Evolutionary conservation across 2,113 vertebrate genomes (phyloP).

Genomic region (Pterophyllum scalare): DNA sequence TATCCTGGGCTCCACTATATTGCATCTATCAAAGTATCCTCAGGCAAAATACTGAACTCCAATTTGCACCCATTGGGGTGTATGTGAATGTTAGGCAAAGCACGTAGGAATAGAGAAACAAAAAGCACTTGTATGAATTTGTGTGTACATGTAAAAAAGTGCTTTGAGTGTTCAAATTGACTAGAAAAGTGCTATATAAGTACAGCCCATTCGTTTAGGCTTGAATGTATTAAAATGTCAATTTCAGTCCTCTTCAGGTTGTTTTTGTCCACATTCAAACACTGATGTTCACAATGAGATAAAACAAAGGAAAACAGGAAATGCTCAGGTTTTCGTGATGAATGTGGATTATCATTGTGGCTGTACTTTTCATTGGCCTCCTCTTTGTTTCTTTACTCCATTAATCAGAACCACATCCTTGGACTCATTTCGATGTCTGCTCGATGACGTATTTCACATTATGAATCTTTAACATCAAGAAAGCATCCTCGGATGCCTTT

Average conservation of each 20-base stretch:
- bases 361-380: not conserved
- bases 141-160: accelerated
- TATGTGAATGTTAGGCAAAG: not conserved
- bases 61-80: not conserved
- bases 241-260: not conserved
- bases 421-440: not conserved
- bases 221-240: not conserved
- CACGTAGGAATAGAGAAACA: not conserved
- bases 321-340: not conserved
- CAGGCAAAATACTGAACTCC: not conserved
- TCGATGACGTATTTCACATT: not conserved
- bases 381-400: not conserved
- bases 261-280: not conserved
- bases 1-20: not conserved
- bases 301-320: not conserved
- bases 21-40: not conserved
- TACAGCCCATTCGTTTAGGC: not conserved
- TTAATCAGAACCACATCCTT: not conserved
- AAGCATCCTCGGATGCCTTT: not conserved
- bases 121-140: not conserved
- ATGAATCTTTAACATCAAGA: constrained; percentile 9
- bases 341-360: not conserved
- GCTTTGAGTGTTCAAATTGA: not conserved
- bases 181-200: accelerated
- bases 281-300: not conserved